A percentile compares a stretch with the other conserved stretches of the same genome.
phyloP scores from a whole-genome alignment of 2,888 invertebrate species.

The Apotomis capreana region DNA sequence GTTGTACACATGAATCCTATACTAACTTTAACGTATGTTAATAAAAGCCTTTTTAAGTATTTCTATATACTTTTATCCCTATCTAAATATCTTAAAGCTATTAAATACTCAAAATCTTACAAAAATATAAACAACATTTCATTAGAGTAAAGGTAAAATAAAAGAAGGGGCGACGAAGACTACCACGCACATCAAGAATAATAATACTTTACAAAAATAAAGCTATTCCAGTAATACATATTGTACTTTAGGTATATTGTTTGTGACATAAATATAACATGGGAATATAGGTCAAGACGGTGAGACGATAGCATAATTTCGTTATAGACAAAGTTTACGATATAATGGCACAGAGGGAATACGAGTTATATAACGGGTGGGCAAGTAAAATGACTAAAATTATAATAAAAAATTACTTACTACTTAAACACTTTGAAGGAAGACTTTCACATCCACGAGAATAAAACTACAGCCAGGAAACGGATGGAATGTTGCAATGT shows the following conservation, averaged over 20 bases:
- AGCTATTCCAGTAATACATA: constrained; percentile 42
- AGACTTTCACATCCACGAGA: constrained; percentile 45
- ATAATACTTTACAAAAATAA: constrained; percentile 55
- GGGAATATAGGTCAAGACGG: constrained; percentile 7
- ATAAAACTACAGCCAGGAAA: constrained; percentile 22
- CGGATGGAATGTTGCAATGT: constrained; percentile 36
- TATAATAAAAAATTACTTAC: constrained; percentile 50
- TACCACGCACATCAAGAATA: constrained; percentile 44
- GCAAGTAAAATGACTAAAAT: constrained; percentile 53
- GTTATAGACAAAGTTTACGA: constrained; percentile 33
- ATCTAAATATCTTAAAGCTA: constrained; percentile 51
- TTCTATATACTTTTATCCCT: constrained; percentile 41
- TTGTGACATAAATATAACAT: constrained; percentile 30
- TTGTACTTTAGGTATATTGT: constrained; percentile 38
- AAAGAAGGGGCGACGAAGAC: constrained; percentile 29
- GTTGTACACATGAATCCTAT: constrained; percentile 34
- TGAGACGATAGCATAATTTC: constrained; percentile 8
- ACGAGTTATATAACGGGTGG: constrained; percentile 61
- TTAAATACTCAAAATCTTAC: constrained; percentile 57
- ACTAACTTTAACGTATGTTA: constrained; percentile 26
- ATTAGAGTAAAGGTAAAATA: constrained; percentile 46
- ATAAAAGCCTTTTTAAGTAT: constrained; percentile 40
- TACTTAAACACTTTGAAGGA: constrained; percentile 59
- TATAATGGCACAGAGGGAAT: constrained; percentile 66
- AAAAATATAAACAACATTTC: constrained; percentile 67